Percentiles rank a stretch among this genome's conserved stretches.
These are phyloP conservation scores for Agonopterix heracliana DNA, from an alignment of 2,888 invertebrate genomes.

Conservation along the genomic window DNA sequence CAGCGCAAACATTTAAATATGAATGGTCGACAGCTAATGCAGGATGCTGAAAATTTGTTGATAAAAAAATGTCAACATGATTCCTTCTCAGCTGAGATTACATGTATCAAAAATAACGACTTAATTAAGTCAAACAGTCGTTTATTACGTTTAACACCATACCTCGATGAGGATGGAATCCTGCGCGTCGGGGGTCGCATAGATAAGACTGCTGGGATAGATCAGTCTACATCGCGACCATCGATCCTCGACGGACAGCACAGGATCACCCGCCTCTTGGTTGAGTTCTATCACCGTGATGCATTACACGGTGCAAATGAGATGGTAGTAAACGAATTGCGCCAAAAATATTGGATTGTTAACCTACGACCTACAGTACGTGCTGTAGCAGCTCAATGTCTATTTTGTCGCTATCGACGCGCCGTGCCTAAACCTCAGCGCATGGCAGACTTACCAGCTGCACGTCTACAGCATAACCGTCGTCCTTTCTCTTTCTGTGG, in stretches of 20 bases:
- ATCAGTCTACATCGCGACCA: conserved; percentile 5
- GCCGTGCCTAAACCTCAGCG: no score
- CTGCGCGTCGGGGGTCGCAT: conserved; percentile 15
- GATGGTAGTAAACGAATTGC: conserved; percentile 8
- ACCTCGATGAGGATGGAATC: conserved; percentile 7
- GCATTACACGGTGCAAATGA: conserved; percentile 7
- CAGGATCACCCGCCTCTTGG: conserved; percentile 10
- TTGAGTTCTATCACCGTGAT: conserved; percentile 12
- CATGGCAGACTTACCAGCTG: no score
- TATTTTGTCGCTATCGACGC: background rate
- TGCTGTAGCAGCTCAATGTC: background rate
- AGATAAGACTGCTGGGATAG: conserved; percentile 7
- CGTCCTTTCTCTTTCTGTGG: no score
- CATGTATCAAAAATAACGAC: conserved; percentile 3
- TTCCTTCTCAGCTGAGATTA: conserved; percentile 7
- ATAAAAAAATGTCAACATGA: conserved; percentile 12
- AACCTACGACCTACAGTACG: conserved; percentile 10
- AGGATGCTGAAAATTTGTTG: conserved; percentile 7
- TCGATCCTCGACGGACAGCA: conserved; percentile 16
- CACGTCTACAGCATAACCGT: no score
- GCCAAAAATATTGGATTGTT: conserved; percentile 14
- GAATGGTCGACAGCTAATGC: no score
- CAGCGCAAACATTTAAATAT: no score
- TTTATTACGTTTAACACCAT: conserved; percentile 11
- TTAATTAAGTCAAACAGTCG: conserved; percentile 9